Conservation (phyloP, 2,888 invertebrate species). For the Hyles lineata region DNA sequence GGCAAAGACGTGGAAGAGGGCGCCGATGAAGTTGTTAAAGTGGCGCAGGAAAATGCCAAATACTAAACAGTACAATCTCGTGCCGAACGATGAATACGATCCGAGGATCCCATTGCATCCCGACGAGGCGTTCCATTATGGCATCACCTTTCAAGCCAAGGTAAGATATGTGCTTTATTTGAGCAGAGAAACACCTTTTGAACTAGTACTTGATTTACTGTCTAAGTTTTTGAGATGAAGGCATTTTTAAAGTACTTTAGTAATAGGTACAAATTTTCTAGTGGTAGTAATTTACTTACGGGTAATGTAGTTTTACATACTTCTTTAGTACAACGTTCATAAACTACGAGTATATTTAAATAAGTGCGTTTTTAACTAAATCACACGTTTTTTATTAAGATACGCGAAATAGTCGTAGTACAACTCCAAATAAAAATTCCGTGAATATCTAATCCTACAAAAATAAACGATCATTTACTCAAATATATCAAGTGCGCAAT, state of each 20-base stretch:
- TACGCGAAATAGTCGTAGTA: not conserved
- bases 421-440: not conserved
- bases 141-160: conserved; percentile 98
- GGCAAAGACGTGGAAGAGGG: conserved; percentile 68
- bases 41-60: conserved; percentile 90
- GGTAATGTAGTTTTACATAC: no score
- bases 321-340: no score
- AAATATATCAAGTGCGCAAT: not conserved
- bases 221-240: no score
- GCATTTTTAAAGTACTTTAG: no score
- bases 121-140: conserved; percentile 98
- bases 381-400: no score
- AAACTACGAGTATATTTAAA: no score
- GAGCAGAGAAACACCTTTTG: no score
- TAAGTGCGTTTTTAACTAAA: no score
- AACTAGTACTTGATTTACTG: no score
- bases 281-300: no score
- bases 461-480: not conserved
- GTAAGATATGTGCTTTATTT: conserved; percentile 78
- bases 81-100: conserved; percentile 98
- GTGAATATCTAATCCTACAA: not conserved
- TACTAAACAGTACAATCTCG: conserved; percentile 95
- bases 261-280: no score
- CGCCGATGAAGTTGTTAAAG: conserved; percentile 77
- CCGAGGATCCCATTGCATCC: conserved; percentile 97